Base-by-base conservation (phyloP, 1,140 invertebrate species). In the Drosophila subobscura region DNA sequence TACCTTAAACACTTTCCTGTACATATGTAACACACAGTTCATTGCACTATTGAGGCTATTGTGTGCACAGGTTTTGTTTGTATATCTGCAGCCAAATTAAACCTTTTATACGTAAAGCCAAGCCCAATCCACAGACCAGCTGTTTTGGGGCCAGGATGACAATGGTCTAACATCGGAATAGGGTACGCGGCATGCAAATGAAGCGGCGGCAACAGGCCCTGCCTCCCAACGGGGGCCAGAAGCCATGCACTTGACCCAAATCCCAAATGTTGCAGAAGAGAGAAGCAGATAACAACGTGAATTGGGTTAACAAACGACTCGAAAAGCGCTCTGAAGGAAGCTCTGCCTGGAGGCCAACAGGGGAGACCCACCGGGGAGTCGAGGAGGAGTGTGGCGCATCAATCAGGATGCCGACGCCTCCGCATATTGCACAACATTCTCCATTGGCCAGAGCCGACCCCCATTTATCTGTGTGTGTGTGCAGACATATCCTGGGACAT, bases 221-320 rank as follows among this genome's bases (percentile, higher is more conserved):
- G 16, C 16, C 16, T 20, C 54, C 54, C 66, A 68, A 70, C 44
- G 29, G 16, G 16, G 16, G 44, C 64, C 66, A 56, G 33, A 55
- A 56, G 66, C 64, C 68, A 80, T 85, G 84, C 84, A 89, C 84
- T 89, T 89, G 84, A 89, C 84, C 85, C 59, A 89, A 78, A 88
- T 88, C 77, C 79, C 56, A 54, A 75, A 72, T 71, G 27, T 55
- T 27, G 58, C 53, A 10, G 49, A 64, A 54, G 46, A 60, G 6
- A 44, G 41, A 42, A 61, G 57, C 66, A 37, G 33, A 72, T 46
- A 53, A 57, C 57, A 41, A 63, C 56, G 61, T 77, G 83, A 81
- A 86, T 81, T 86, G 83, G 83, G 83, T 86, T 88, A 86, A 78
- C 83, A 86, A 86, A 78, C 68, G 78, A 88, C 73, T 74, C 72